Conservation (phyloP, 2,113 vertebrate species). For the Rynchops niger region DNA sequence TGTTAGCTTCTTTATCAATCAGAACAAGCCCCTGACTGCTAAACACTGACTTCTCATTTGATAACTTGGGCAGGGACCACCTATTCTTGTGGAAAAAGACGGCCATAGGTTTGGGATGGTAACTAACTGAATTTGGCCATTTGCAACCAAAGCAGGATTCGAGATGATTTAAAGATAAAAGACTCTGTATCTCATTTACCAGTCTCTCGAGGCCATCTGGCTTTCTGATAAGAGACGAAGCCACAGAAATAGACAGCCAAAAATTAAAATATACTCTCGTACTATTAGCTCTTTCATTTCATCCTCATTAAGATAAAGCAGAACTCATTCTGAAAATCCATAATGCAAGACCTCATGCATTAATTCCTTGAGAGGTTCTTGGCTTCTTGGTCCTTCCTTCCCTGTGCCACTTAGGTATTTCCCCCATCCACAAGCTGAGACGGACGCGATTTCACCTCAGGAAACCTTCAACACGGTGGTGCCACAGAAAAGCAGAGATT, state of each 20-base stretch:
- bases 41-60: neutral
- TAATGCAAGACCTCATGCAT: neutral
- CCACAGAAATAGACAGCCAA: neutral
- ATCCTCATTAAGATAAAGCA: neutral
- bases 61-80: neutral
- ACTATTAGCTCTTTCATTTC: neutral
- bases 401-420: neutral
- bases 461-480: neutral
- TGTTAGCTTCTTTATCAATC: neutral
- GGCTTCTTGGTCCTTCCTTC: neutral
- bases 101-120: neutral
- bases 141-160: neutral
- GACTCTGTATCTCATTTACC: neutral
- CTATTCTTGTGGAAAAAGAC: neutral
- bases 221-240: neutral
- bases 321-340: neutral
- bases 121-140: neutral
- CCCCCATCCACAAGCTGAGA: neutral
- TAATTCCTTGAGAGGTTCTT: neutral
- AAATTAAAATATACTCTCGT: neutral
- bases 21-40: neutral
- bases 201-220: neutral
- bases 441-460: neutral
- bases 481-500: neutral
- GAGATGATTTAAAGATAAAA: neutral